Evolutionary conservation across 2,113 vertebrate species (phyloP).

Genomic region (Hippoglossus stenolepis): DNA sequence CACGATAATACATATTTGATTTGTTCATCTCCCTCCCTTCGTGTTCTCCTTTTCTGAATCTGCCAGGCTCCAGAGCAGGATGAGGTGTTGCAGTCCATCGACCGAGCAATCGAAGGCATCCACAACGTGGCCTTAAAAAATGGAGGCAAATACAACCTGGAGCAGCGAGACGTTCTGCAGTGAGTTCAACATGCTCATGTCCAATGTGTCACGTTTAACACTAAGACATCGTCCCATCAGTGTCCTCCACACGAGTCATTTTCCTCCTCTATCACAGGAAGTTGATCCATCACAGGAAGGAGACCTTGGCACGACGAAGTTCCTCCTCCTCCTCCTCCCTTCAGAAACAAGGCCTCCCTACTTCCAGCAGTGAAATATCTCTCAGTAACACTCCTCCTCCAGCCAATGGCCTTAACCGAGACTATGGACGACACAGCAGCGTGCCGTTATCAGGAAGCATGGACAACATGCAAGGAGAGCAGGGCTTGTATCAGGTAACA

Average conservation of each 20-base stretch:
- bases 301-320: constrained; percentile 90
- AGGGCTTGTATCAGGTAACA: constrained; percentile 89
- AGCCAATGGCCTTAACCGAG: constrained; percentile 77
- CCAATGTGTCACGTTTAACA: not conserved
- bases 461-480: constrained; percentile 83
- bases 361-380: constrained; percentile 91
- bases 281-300: constrained; percentile 97
- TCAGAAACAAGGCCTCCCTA: constrained; percentile 82
- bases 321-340: constrained; percentile 83
- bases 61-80: constrained; percentile 93
- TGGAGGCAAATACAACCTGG: constrained; percentile 97
- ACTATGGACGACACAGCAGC: constrained; percentile 84
- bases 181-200: constrained; percentile 78
- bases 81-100: constrained; percentile 95
- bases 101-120: constrained; percentile 96
- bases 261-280: constrained; percentile 82
- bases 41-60: not conserved
- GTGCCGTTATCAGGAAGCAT: constrained; percentile 87
- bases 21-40: not conserved
- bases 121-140: constrained; percentile 97
- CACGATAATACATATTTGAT: constrained; percentile 60
- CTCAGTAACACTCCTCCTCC: constrained; percentile 83
- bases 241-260: not conserved
- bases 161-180: constrained; percentile 97
- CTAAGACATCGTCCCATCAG: too few relatives aligned